Base-by-base conservation (phyloP, 1,140 invertebrate genomes). In the Drosophila busckii region DNA sequence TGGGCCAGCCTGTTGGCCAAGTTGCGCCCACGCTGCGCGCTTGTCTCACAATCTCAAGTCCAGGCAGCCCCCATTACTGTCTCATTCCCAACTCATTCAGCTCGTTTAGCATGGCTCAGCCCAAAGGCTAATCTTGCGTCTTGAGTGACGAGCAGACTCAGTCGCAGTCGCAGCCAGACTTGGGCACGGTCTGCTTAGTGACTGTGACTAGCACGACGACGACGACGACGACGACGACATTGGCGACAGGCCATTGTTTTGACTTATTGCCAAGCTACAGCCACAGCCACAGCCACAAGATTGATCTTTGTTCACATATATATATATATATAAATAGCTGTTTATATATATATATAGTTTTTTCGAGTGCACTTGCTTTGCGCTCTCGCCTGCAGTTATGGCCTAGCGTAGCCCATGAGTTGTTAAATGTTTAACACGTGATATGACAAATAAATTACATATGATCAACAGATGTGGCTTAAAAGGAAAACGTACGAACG, bases 401-500 rank as follows among this genome's bases (percentile, higher is more conserved):
- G 29, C 26, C 17, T 42, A 17, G 64, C 59, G 65, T 65, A 75
- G 70, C 70, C 70, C 64, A 69, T 65, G 59, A 75, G 70, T 75
- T 78, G 71, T 76, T 76, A 76, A 76, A 76, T 76, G 71, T 76
- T 76, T 76, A 78, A 76, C 71, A 76, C 71, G 71, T 76, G 71
- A 76, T 76, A 78, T 76, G 71, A 76, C 71, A 76, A 76, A 76
- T 76, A 78, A 76, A 76, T 76, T 76, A 78, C 71, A 78, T 78
- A 76, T 67, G 61, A 68, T 68, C 65, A 64, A 53, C 60, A 58
- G 49, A 61, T 52, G 35, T 58, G 49, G 49, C 54, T 29, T 46
- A 22, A 28, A 53, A 32, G 34, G 53, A 31, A 56, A 22, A 31
- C 19, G 9, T 28, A 6, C 6, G n/a, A 59, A 20, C 17, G 7